phyloP scores from a whole-genome alignment of 2,888 invertebrate genomes.

The Melinaea marsaeus region DNA sequence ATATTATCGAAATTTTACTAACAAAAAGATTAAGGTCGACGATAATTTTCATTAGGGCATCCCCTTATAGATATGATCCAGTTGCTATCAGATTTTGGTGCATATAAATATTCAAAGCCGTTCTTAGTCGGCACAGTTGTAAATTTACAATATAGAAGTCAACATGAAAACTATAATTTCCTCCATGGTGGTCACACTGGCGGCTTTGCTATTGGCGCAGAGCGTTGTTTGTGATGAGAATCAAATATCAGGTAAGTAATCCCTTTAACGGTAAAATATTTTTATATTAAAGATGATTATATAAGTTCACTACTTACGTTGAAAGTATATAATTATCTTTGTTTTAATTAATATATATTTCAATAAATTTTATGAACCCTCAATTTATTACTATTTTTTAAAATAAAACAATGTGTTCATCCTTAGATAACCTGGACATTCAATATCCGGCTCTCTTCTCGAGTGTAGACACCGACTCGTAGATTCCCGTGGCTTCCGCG shows the following conservation, averaged over 20 bases:
- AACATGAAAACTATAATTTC: slow-evolving; percentile 12
- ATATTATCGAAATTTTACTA: no score
- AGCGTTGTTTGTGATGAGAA: slow-evolving; percentile 10
- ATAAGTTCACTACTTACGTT: no score
- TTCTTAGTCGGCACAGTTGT: neutral
- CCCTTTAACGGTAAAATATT: no score
- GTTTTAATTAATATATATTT: no score
- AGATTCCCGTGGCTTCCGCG: neutral
- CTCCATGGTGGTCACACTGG: slow-evolving; percentile 5
- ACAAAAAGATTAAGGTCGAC: no score
- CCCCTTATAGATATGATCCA: no score
- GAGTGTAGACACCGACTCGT: neutral
- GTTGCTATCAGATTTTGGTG: slow-evolving; percentile 1
- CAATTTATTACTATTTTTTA: no score
- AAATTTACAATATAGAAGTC: neutral
- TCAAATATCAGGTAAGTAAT: slow-evolving; percentile 5
- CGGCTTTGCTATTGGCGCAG: slow-evolving; percentile 7
- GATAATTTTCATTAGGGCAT: no score
- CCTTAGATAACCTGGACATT: neutral
- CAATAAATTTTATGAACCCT: no score
- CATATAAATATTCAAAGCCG: neutral
- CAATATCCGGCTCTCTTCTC: no score
- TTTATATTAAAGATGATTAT: no score
- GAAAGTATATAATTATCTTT: no score
- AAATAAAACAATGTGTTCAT: neutral